Conservation (phyloP, 2,888 invertebrate species). For the Lapara coniferarum region DNA sequence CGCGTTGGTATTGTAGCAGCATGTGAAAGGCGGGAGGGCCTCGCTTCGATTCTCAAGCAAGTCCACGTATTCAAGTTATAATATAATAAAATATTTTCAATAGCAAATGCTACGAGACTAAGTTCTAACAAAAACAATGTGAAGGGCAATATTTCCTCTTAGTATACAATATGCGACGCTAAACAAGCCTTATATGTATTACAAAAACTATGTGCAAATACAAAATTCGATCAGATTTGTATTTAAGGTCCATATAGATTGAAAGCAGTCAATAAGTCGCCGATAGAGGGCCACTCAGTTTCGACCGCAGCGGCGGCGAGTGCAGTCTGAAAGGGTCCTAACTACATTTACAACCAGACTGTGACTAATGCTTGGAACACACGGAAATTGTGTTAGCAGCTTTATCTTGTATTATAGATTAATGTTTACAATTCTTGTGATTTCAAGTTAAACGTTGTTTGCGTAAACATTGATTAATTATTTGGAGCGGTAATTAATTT, state of each 20-base stretch:
- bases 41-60: too few species aligned
- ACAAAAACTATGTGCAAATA: too few species aligned
- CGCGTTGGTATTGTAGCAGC: too few species aligned
- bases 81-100: too few species aligned
- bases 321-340: constrained; percentile 25
- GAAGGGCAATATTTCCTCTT: too few species aligned
- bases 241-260: neutral
- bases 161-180: too few species aligned
- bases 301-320: constrained; percentile 18
- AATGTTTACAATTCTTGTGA: neutral
- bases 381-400: constrained; percentile 10
- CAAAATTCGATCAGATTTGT: neutral
- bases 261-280: constrained; percentile 16
- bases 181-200: too few species aligned
- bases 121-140: too few species aligned
- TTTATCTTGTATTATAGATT: neutral
- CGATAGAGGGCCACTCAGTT: constrained; percentile 16
- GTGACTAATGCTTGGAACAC: neutral
- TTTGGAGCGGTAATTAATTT: too few species aligned
- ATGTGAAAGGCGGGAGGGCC: too few species aligned
- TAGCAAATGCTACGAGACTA: too few species aligned
- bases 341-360: constrained; percentile 20
- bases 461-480: neutral
- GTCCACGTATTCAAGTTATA: too few species aligned
- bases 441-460: neutral